These are phyloP conservation scores for Sebastes nivosus DNA, from an alignment of 2,797 vertebrate genomes.

Conservation along the genomic window DNA sequence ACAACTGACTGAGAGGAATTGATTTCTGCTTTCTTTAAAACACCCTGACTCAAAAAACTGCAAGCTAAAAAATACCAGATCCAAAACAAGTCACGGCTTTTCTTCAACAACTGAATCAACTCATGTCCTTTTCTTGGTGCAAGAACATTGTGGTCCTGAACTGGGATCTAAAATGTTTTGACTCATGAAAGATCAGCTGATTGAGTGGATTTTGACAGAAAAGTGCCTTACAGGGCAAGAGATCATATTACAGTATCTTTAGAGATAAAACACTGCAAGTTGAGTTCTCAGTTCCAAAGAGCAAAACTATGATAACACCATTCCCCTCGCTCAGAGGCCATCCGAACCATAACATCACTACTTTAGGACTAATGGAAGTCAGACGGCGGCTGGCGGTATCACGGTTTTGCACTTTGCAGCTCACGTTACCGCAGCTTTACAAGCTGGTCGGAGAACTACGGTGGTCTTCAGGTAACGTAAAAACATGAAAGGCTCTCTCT, in stretches of 20 bases:
- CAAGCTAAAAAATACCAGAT: neutral
- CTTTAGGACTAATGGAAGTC: too few species aligned
- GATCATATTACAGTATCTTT: neutral
- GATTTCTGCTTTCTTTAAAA: neutral
- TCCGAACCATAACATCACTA: too few species aligned
- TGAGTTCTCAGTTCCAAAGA: too few species aligned
- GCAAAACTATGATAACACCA: too few species aligned
- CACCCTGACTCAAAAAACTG: neutral
- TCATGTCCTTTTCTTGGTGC: neutral
- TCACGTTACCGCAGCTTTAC: too few species aligned
- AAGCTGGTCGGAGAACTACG: too few species aligned
- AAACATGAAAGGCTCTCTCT: too few species aligned
- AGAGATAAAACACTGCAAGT: neutral
- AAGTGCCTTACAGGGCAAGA: neutral
- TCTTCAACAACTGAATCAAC: neutral
- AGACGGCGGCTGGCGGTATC: accelerated
- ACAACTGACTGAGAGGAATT: neutral
- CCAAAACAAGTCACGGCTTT: neutral
- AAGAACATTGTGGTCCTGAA: neutral
- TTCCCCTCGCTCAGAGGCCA: too few species aligned
- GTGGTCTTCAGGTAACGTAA: too few species aligned
- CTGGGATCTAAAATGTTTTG: neutral
- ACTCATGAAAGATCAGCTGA: neutral
- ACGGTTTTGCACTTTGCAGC: too few species aligned
- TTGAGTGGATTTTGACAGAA: neutral